phyloP scores from a whole-genome alignment of 2,113 vertebrate genomes.

The Eulacestoma nigropectus region DNA sequence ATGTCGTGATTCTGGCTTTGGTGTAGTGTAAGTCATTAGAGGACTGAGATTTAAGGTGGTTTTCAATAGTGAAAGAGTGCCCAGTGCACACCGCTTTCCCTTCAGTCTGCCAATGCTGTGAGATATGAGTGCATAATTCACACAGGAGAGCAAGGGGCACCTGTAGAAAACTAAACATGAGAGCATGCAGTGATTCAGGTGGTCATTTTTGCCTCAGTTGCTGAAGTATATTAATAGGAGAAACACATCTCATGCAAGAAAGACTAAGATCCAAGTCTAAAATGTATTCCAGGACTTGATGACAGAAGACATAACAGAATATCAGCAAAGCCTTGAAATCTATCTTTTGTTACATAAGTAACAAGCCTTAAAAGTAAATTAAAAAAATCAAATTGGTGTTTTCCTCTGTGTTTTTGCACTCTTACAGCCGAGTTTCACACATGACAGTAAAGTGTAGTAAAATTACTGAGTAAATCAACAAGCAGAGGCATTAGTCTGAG shows the following conservation, averaged over 20 bases:
- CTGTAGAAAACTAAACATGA: not conserved
- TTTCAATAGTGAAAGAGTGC: not conserved
- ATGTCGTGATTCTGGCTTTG: not conserved
- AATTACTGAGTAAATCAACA: not conserved
- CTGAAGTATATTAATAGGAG: not conserved
- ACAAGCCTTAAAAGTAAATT: not conserved
- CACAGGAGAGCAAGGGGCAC: not conserved
- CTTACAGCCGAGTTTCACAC: not conserved
- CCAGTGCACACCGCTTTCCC: not conserved
- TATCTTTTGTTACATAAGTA: not conserved
- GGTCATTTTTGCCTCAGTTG: not conserved
- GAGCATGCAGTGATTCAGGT: not conserved
- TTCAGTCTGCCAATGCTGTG: not conserved
- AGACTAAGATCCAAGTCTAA: not conserved
- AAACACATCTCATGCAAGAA: not conserved
- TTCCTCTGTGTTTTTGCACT: not conserved
- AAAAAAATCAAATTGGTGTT: not conserved
- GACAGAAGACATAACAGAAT: not conserved
- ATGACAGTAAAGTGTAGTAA: not conserved
- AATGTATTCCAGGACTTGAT: not conserved
- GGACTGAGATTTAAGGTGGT: not conserved
- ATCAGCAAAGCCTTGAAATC: not conserved
- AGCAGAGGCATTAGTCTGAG: not conserved
- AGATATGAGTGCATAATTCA: not conserved
- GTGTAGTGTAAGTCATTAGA: not conserved